These are phyloP conservation scores for Chelmon rostratus DNA, from an alignment of 2,797 vertebrate genomes.

Conservation along the genomic window DNA sequence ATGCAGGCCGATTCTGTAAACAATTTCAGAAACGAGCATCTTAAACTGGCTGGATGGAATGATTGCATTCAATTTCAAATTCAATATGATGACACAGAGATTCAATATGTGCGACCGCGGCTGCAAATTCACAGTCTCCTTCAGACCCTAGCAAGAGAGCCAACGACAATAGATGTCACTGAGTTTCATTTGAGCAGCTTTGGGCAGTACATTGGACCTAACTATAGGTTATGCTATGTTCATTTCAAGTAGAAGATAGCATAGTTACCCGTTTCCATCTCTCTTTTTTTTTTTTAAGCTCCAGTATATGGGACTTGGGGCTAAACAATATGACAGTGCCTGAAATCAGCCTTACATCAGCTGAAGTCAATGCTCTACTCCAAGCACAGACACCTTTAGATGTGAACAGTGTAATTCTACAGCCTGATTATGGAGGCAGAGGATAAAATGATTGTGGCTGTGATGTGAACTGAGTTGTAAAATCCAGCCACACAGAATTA, in stretches of 20 bases:
- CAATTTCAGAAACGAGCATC: not conserved
- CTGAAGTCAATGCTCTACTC: too few species aligned
- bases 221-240: not conserved
- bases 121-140: slow-evolving; percentile 3
- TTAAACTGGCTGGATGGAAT: not conserved
- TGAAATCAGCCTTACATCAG: not conserved
- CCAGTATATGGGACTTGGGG: not conserved
- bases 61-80: not conserved
- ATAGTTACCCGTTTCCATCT: not conserved
- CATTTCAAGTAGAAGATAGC: not conserved
- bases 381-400: not conserved
- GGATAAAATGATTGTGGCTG: not conserved
- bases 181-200: too few species aligned
- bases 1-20: not conserved
- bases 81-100: not conserved
- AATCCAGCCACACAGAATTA: not conserved
- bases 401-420: not conserved
- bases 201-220: not conserved
- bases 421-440: not conserved
- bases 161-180: not conserved
- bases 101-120: not conserved
- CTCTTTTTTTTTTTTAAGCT: not conserved
- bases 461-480: not conserved
- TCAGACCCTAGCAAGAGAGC: not conserved
- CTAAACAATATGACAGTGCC: not conserved